phyloP scores from a whole-genome alignment of 2,888 invertebrate species.

The Osedax fenrisi region DNA sequence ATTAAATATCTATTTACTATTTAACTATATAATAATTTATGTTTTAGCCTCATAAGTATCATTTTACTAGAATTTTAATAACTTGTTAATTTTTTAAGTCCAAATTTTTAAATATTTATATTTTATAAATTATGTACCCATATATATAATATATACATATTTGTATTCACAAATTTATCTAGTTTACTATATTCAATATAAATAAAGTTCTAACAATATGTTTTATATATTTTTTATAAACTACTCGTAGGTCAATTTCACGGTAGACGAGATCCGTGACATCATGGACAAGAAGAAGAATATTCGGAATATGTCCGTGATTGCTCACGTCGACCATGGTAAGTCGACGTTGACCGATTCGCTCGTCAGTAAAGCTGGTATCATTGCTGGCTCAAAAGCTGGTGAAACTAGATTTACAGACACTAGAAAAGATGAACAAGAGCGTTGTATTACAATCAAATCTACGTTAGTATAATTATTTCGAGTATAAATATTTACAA shows the following conservation, averaged over 20 bases:
- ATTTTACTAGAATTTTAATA: too few relatives aligned
- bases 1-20: too few relatives aligned
- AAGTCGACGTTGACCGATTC: constrained; percentile 99
- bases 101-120: too few relatives aligned
- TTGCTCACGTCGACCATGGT: constrained; percentile 99
- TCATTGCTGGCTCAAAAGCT: constrained; percentile 94
- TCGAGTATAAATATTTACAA: background rate
- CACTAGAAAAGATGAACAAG: constrained; percentile 98
- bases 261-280: constrained; percentile 95
- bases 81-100: too few relatives aligned
- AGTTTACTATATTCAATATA: too few relatives aligned
- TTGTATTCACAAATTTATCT: too few relatives aligned
- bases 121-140: too few relatives aligned
- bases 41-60: too few relatives aligned
- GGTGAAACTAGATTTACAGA: constrained; percentile 98
- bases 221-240: too few relatives aligned
- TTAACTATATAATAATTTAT: too few relatives aligned
- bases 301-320: constrained; percentile 99
- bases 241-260: constrained; percentile 97
- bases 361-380: constrained; percentile 96
- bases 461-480: constrained; percentile 69
- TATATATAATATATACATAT: too few relatives aligned
- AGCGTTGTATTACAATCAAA: constrained; percentile 99
- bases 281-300: constrained; percentile 99
- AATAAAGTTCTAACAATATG: too few relatives aligned